These are phyloP conservation scores for Zelostemma sp. DNA, from an alignment of 1,140 invertebrate species.

Conservation along the genomic window DNA sequence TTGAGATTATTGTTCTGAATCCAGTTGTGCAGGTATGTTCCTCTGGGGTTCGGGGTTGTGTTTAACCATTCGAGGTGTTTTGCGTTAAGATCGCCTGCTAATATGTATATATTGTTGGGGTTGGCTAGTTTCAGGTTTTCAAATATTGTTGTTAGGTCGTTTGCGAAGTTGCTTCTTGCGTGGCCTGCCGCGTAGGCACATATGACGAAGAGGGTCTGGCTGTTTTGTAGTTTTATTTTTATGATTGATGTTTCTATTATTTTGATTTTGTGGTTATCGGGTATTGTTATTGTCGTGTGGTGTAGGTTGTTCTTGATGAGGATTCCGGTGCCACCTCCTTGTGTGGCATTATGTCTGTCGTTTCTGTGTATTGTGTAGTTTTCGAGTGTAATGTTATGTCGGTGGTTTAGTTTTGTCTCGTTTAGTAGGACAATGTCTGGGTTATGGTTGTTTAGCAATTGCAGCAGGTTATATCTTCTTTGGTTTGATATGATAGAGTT, in stretches of 20 bases:
- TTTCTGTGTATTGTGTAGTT: slow-evolving; percentile 32
- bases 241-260: slow-evolving; percentile 32
- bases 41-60: background rate
- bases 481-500: slow-evolving; percentile 31
- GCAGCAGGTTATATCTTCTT: slow-evolving; percentile 20
- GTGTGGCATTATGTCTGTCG: slow-evolving; percentile 14
- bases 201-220: slow-evolving; percentile 12
- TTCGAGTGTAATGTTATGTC: slow-evolving; percentile 21
- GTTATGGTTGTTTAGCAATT: slow-evolving; percentile 13
- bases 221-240: slow-evolving; percentile 11
- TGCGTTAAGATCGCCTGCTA: slow-evolving; percentile 5
- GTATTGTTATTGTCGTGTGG: slow-evolving; percentile 3
- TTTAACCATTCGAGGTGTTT: slow-evolving; percentile 7
- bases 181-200: slow-evolving; percentile 6
- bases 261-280: slow-evolving; percentile 5
- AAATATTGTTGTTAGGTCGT: background rate
- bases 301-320: slow-evolving; percentile 27
- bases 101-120: background rate
- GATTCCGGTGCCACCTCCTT: slow-evolving; percentile 36
- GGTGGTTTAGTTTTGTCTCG: slow-evolving; percentile 41
- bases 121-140: slow-evolving; percentile 7
- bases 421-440: slow-evolving; percentile 22
- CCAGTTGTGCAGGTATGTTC: background rate
- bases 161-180: background rate
- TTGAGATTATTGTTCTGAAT: background rate